phyloP scores from a whole-genome alignment of 2,797 vertebrate species.

The Clamator glandarius region DNA sequence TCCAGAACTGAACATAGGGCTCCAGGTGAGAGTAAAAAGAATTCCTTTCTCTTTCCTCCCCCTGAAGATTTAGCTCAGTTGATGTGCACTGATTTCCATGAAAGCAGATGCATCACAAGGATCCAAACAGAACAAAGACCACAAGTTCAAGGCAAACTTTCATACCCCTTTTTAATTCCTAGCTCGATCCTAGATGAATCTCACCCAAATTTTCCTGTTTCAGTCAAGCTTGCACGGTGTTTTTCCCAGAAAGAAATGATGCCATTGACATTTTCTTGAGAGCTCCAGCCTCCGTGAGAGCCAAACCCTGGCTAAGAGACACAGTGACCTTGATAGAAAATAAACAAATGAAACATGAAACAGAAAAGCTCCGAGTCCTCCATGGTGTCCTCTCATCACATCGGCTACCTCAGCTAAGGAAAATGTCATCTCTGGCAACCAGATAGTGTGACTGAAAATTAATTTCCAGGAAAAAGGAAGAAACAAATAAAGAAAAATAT shows the following conservation, averaged over 20 bases:
- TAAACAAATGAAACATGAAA: background rate
- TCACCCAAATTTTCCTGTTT: background rate
- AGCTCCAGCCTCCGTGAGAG: background rate
- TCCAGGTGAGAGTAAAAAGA: no score
- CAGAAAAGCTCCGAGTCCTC: background rate
- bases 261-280: background rate
- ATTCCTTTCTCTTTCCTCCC: background rate
- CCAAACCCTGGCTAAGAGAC: background rate
- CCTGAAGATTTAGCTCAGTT: background rate
- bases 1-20: no score
- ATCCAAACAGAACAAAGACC: background rate
- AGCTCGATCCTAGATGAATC: background rate
- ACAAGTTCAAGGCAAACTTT: background rate
- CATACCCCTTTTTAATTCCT: background rate
- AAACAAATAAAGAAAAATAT: background rate
- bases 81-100: background rate
- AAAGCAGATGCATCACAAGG: background rate
- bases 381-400: background rate
- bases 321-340: background rate
- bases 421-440: slow-evolving; percentile 22
- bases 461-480: slow-evolving; percentile 32
- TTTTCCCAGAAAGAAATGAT: background rate
- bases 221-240: background rate
- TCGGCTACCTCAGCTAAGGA: background rate
- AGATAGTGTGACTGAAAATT: background rate